Base-by-base conservation (phyloP, 2,113 vertebrate genomes). In the Platycercus adscitus region DNA sequence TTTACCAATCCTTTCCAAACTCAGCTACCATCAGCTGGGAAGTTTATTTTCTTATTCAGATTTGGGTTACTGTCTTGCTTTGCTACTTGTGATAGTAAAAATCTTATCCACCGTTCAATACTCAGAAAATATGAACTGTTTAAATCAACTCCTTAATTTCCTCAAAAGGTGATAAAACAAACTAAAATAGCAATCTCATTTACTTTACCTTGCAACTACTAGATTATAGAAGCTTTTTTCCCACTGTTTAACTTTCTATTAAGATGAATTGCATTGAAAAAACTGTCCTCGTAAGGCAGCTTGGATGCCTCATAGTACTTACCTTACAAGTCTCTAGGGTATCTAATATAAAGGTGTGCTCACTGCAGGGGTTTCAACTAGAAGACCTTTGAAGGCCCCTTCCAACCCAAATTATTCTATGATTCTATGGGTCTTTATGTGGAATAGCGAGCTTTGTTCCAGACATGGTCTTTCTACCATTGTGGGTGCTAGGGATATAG, bases 31-130 rank as follows among this genome's bases (percentile, higher is more conserved):
- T 82, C 90, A 79, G 55, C 92, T 92, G 91, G 39, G 88, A 91
- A 13, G 61, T 93, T 95, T 96, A 70, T 92, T 95, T 96, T 95
- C 80, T 88, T 95, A 29, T 78, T 86, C 72, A 63, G 83, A 64
- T 93, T 83, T 92, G 80, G 80, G 50, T 92, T 93, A 91, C 88
- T 88, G 68, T 60, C 64, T 88, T 63, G 49, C 46, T 73, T 70
- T 80, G 53, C 84, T 94, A 47, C 64, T 89, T 86, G 46, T 81
- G 28, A 80, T 31, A 86, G 63, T 7, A 71, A 85, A 93, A 86
- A 61, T 3, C 49, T 76, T 91, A 65, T 31, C 47, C 82, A 65
- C 37, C 21, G 31, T 61, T 65, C 41, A 33, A 18, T 31, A 70
- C 37, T 41, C n/a, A 77, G 85, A 82, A 88, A 91, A 46, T 41